These are phyloP conservation scores for Neotoma lepida DNA, from an alignment of 2,113 vertebrate species.

Conservation along the genomic window DNA sequence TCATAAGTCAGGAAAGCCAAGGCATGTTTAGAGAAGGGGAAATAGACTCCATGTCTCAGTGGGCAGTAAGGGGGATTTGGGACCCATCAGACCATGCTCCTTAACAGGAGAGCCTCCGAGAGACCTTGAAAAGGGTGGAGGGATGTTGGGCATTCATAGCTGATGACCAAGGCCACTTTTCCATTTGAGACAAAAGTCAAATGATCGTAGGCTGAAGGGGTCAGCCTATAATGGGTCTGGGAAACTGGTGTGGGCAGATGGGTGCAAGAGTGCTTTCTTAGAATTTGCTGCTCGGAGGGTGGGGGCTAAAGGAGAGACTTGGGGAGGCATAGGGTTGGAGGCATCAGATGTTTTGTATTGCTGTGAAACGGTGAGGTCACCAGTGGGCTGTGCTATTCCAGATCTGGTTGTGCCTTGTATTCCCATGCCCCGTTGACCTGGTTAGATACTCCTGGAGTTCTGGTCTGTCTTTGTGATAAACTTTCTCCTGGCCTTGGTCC, in stretches of 20 bases:
- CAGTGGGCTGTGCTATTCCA: background rate
- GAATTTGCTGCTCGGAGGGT: background rate
- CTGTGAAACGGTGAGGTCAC: background rate
- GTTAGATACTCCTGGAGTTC: background rate
- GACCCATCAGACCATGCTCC: background rate
- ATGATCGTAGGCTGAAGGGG: background rate
- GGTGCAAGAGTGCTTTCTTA: background rate
- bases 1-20: background rate
- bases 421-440: background rate
- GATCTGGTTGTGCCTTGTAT: background rate
- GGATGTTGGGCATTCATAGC: background rate
- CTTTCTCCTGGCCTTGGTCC: background rate
- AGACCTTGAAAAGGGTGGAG: background rate
- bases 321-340: background rate
- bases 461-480: background rate
- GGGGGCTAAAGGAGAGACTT: background rate
- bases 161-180: background rate
- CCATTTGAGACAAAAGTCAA: background rate
- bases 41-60: background rate
- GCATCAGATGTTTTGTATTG: background rate
- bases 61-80: background rate
- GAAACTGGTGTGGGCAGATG: background rate
- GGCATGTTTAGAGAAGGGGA: background rate
- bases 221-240: background rate
- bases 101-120: background rate